Evolutionary conservation across 2,797 vertebrate genomes (phyloP), one percentile per base, ranked within the genome.

Genomic region (Tangara arthus): DNA sequence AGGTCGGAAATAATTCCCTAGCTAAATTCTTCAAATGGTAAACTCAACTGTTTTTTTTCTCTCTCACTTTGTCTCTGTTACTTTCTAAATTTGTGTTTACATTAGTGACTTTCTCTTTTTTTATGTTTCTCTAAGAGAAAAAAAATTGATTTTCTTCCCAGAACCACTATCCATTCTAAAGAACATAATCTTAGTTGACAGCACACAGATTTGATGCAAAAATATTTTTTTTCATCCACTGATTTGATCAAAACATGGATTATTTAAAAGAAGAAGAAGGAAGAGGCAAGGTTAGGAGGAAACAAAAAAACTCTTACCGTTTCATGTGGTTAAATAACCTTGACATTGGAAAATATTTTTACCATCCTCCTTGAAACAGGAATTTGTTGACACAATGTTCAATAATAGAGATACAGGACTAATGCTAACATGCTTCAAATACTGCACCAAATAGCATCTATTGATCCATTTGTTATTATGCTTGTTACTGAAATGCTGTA

Each of bases 341-440:
- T 96, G 96, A 95, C 91, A 87, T 24, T 88, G 32, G 69, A 83
- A 92, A 89, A 78, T 94, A 94, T 96, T 94, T 96, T 94, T 92
- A 90, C 91, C 84, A 76, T 94, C 94, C 82, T 94, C 82, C 87
- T 96, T 87, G 93, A 95, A 94, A 93, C 60, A 83, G 87, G 82
- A 94, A 93, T 97, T 92, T 97, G 96, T 97, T 97, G 96, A 97
- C 96, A 95, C 61, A 75, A 26, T 95, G 81, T 94, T 97, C 97
- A 94, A 93, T 97, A 97, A 94, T 63, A 94, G 94, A 96, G 94
- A 89, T 93, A 94, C 65, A 59, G 83, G 47, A 76, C 93, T 96
- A 86, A 50, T 89, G 93, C 95, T 95, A 93, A 59, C 97, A 92
- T 94, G 87, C 81, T 94, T 90, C 89, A 73, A 95, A 94, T 94